Conservation (phyloP, 2,888 invertebrate species). For the Tenthredo amoena region DNA sequence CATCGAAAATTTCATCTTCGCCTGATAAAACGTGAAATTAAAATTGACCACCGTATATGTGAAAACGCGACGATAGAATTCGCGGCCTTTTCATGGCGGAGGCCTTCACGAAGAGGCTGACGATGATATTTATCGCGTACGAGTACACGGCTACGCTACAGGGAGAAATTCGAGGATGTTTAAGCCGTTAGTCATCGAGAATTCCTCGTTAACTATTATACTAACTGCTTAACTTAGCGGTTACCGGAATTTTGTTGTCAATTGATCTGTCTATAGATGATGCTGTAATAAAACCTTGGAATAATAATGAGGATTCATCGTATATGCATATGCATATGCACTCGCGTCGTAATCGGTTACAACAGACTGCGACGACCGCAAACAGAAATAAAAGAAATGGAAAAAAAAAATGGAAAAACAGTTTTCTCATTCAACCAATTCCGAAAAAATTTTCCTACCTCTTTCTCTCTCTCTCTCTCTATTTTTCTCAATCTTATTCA, state of each 20-base stretch:
- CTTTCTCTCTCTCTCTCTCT: no score
- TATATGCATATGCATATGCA: not conserved
- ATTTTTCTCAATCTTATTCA: no score
- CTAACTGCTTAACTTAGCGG: not conserved
- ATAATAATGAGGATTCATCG: not conserved
- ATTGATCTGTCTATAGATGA: not conserved
- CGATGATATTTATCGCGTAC: not conserved
- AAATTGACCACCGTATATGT: not conserved
- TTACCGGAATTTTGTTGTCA: conserved; percentile 25
- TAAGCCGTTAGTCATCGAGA: conserved; percentile 12
- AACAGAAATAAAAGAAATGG: not conserved
- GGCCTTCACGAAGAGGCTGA: not conserved
- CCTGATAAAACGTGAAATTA: not conserved
- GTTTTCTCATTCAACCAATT: not conserved
- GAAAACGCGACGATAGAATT: not conserved
- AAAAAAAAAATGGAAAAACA: not conserved
- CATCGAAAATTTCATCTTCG: not conserved
- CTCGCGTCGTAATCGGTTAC: conserved; percentile 18
- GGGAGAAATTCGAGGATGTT: not conserved
- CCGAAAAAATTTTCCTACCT: not conserved
- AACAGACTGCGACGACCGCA: not conserved
- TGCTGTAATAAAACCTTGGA: conserved; percentile 42
- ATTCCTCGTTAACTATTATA: conserved; percentile 1
- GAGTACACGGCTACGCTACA: not conserved
- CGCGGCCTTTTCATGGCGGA: not conserved